These are phyloP conservation scores for Chouioia cunea DNA, from an alignment of 2,888 invertebrate genomes.

Conservation along the genomic window DNA sequence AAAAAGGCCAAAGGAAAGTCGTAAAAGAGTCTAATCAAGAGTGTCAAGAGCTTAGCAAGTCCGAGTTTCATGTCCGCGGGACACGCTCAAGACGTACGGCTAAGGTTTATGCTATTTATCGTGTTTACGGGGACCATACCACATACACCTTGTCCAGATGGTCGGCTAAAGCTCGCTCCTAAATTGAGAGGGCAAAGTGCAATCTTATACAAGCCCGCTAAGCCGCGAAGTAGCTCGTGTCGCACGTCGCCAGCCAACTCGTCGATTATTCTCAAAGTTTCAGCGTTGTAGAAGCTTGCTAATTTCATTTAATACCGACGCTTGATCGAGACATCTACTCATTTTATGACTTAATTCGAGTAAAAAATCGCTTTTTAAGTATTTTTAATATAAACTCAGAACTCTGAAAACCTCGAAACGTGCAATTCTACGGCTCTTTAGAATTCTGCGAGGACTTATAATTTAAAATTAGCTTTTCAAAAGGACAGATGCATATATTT, in stretches of 20 bases:
- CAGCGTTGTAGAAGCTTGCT: not conserved
- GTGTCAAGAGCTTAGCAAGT: constrained; percentile 52
- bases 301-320: not conserved
- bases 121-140: constrained; percentile 61
- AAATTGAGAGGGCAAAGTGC: constrained; percentile 55
- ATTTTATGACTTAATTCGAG: too few species aligned
- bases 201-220: constrained; percentile 46
- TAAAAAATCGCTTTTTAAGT: too few species aligned
- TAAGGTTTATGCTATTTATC: constrained; percentile 59
- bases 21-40: constrained; percentile 53
- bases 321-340: too few species aligned
- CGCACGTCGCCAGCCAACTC: constrained; percentile 2
- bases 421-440: too few species aligned
- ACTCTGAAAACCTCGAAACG: too few species aligned
- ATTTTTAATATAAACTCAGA: too few species aligned
- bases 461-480: constrained; percentile 11
- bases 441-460: too few species aligned
- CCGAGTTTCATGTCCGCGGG: constrained; percentile 21
- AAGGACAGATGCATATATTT: not conserved
- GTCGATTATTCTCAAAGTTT: not conserved
- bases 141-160: constrained; percentile 47
- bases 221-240: constrained; percentile 51
- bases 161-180: constrained; percentile 52
- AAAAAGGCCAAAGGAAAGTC: constrained; percentile 37
- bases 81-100: constrained; percentile 10